phyloP scores from a whole-genome alignment of 1,140 invertebrate species.

The Dinothrombium tinctorium region DNA sequence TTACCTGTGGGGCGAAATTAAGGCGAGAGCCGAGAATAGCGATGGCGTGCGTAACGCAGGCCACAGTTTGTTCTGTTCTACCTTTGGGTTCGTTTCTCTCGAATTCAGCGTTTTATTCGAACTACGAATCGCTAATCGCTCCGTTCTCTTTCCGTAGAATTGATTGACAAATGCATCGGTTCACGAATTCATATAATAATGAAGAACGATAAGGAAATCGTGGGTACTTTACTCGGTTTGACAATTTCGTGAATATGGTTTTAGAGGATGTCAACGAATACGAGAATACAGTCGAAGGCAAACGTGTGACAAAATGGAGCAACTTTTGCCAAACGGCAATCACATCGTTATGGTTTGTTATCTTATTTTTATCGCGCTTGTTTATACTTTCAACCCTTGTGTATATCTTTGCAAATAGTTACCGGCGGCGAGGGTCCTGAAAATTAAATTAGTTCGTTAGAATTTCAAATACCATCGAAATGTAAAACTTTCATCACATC shows the following conservation, averaged over 20 bases:
- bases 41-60: no score
- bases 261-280: conserved; percentile 40
- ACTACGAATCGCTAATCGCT: no score
- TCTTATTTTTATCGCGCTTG: not conserved
- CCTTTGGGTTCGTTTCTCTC: no score
- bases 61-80: no score
- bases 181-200: conserved; percentile 97
- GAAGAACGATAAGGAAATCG: conserved; percentile 99
- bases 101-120: no score
- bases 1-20: no score
- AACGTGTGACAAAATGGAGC: conserved; percentile 84
- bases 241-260: conserved; percentile 97
- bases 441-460: no score
- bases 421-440: not conserved
- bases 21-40: no score
- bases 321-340: conserved; percentile 95
- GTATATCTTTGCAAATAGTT: no score
- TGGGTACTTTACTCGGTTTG: conserved; percentile 86
- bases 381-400: not conserved
- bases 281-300: conserved; percentile 86
- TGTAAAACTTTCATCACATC: no score
- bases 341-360: conserved; percentile 98
- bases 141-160: conserved; percentile 34
- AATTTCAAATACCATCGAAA: no score
- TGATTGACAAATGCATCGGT: conserved; percentile 99